Evolutionary conservation across 2,113 vertebrate genomes (phyloP), one percentile per base, ranked within the genome.

Genomic region (Podilymbus podiceps): DNA sequence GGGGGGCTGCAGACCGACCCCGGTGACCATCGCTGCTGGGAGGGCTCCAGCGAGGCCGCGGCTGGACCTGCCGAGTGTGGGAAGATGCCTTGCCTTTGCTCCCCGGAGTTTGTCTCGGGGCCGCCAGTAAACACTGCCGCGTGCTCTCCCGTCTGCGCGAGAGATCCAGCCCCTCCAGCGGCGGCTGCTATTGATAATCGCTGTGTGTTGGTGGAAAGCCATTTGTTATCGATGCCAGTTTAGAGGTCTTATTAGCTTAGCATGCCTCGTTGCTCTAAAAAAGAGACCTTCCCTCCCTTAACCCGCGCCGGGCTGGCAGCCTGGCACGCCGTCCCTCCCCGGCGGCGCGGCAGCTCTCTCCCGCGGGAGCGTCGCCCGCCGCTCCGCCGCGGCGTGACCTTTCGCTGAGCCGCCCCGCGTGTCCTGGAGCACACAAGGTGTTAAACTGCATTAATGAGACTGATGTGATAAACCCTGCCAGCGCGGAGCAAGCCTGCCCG

Each of bases 101-200:
- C 63, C 35, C 58, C 1, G 0, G 30, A 78, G 23, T n/a, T 83
- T 71, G n/a, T 40, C 33, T 19, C 2, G 24, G 52, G 56, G 49
- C 71, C 47, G 44, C 66, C 71, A 35, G 85, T 6, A 2, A 15
- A 30, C 7, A 23, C 47, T 3, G 0, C 71, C 5, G 1, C 0
- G 0, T 3, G 10, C 52, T 59, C 27, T 52, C 24, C 53, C 6
- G 0, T 38, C 12, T 1, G 46, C 15, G 9, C 0, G 2, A 22
- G 60, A 50, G 15, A 27, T n/a, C 59, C 66, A 44, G 46, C 66
- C 75, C 91, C 60, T 85, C 27, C 60, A 50, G 69, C 7, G 4
- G 49, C 4, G 3, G 22, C 78, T 74, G 83, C 78, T 22, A 22
- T 63, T 4, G 80, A 47, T 89, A 66, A 91, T 77, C 38, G 19